Evolutionary conservation across 2,797 vertebrate species (phyloP).

Genomic region (Notolepis coatsorum): DNA sequence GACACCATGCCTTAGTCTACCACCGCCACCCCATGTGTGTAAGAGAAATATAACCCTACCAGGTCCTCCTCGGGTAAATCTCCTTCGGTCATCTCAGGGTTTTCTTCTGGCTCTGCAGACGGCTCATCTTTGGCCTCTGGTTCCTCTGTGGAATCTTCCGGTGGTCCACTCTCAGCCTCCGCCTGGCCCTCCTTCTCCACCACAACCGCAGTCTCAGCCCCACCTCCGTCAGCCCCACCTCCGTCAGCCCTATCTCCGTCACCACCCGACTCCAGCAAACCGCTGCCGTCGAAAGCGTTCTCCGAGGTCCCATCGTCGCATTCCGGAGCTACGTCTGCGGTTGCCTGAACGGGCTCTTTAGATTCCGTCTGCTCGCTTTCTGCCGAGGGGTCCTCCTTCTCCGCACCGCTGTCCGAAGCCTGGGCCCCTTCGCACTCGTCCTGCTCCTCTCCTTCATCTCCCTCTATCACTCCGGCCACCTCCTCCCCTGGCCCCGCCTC

Average conservation of each 20-base stretch:
- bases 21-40: no score
- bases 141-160: neutral
- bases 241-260: conserved; percentile 8
- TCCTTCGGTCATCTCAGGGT: conserved; percentile 34
- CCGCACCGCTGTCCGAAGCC: neutral
- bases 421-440: conserved; percentile 24
- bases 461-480: conserved; percentile 51
- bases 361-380: conserved; percentile 37
- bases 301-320: neutral
- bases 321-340: neutral
- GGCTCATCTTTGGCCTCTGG: conserved; percentile 35
- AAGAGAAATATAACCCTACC: no score
- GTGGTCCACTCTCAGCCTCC: neutral
- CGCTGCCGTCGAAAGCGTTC: conserved; percentile 13
- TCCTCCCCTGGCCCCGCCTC: conserved; percentile 38
- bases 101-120: conserved; percentile 30
- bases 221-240: conserved; percentile 8
- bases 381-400: conserved; percentile 1
- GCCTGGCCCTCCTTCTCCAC: conserved; percentile 25
- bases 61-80: conserved; percentile 35
- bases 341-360: conserved; percentile 15
- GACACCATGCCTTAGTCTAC: no score
- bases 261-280: conserved; percentile 14
- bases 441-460: conserved; percentile 42
- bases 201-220: conserved; percentile 1